Percentiles rank a stretch among this genome's conserved stretches.
Evolutionary conservation across 1,140 invertebrate genomes (phyloP).

Genomic region (Diachasma alloeum): DNA sequence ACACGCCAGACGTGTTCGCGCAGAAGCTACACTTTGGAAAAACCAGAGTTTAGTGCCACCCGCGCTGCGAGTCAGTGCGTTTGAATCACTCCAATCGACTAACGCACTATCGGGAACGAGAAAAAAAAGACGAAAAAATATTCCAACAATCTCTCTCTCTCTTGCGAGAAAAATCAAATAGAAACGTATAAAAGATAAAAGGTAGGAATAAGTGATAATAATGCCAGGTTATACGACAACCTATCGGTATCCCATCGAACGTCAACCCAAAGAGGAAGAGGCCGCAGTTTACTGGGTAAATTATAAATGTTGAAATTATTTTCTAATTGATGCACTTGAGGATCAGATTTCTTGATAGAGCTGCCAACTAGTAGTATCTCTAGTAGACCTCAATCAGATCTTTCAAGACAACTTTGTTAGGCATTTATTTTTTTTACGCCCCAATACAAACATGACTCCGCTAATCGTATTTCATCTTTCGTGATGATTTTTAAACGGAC

Average conservation of each 20-base stretch:
- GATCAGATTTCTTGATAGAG: no score
- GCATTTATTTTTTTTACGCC: not conserved
- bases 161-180: conserved; percentile 4
- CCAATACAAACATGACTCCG: no score
- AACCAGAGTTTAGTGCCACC: conserved; percentile 56
- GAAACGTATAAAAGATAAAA: not conserved
- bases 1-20: conserved; percentile 18
- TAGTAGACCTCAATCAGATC: no score
- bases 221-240: conserved; percentile 57
- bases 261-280: conserved; percentile 56
- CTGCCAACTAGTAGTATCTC: no score
- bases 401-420: not conserved
- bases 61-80: conserved; percentile 59
- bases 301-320: not conserved
- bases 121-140: not conserved
- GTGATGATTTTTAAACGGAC: not conserved
- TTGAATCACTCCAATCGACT: conserved; percentile 15
- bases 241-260: conserved; percentile 51
- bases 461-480: no score
- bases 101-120: conserved; percentile 3
- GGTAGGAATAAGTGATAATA: conserved; percentile 28
- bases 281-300: conserved; percentile 61
- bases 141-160: not conserved
- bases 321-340: not conserved
- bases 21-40: conserved; percentile 50